Base-by-base conservation (phyloP, 2,888 invertebrate species). In the Dione vanillae region DNA sequence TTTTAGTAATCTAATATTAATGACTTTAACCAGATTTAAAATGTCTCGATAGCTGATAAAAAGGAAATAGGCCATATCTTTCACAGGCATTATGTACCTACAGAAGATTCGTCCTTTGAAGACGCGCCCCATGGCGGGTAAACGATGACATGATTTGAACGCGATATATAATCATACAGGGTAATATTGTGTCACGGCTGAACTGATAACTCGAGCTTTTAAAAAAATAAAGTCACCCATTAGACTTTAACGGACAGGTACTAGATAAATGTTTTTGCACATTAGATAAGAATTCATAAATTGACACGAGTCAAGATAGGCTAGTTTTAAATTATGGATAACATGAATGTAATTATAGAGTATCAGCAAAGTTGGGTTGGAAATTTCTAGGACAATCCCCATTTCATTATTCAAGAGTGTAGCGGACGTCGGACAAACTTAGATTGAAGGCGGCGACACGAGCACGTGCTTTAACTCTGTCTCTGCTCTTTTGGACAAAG, bases 141-240 rank as follows among this genome's bases (percentile, higher is more conserved):
- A 90, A 85, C 87, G 90, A 91, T 90, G 89, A 84, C 88, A 87
- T 85, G 88, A 89, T 90, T 87, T 82, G 80, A 86, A 87, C 85
- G 84, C 88, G 86, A 91, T 91, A 91, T 90, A 90, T 89, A 86
- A 85, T 83, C 84, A 79, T 83, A 85, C 84, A 85, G 88, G 88
- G 87, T 90, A 88, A 91, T 92, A 92, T 90, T 88, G 87, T 91
- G 87, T 87, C 86, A 86, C 85, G 85, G 85, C 83, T 86, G 81
- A 80, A 87, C 89, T 89, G 90, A 92, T 92, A 90, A 85, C 90
- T 85, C 76, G 83, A 86, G 85, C 87, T 85, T 88, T 89, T 83
- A 86, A 84, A 91, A 92, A 92, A 92, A 91, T 91, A 91, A 91
- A 91, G 91, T 91, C 90, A 86, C 84, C 87, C 90, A 86, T 86